Evolutionary conservation across 2,797 vertebrate genomes (phyloP), one percentile per base, ranked within the genome.

Genomic region (Arremon brunneinucha): DNA sequence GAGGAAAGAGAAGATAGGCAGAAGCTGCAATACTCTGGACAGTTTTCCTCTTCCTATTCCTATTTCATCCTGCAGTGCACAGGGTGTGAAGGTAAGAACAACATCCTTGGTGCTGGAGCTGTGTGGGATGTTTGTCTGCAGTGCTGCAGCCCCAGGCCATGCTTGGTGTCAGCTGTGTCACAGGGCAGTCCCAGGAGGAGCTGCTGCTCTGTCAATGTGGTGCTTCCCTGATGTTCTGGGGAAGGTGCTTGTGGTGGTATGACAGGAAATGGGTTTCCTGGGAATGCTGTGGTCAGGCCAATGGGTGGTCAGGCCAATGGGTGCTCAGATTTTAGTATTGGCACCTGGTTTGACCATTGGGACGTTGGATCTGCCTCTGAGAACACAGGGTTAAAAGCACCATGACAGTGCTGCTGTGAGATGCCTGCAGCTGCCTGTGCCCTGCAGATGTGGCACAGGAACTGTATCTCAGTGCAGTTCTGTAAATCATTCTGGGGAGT

Each of bases 101-200:
- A 1, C 12, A 26, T 30, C n/a, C 49, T 26, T 14, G 8, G 76
- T 6, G 4, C 44, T 28, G 21, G 24, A 43, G 50, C 52, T 5
- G 4, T 10, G 3, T 2, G 23, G 47, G 60, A 11, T 20, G 70
- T 35, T 49, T 43, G 44, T 24, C 44, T 32, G 78, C 41, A 11
- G 3, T 5, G 43, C 81, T 20, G 22, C 56, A 87, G 75, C 39
- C 56, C 7, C 1, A 0, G 46, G 57, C 70, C 0, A 0, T 6
- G 41, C 44, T 30, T 1, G 20, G 32, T 26, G 39, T 5, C 11
- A 28, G 0, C 0, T 6, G 34, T 5, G 59, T 15, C 50, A 3
- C 4, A 32, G 65, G 6, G 11, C 50, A 30, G 34, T 6, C 68
- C 32, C 12, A 12, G 69, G 52, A 9, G 14, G 41, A 82, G 74